Conservation (phyloP, 2,888 invertebrate genomes). For the Epistrophe grossulariae region DNA sequence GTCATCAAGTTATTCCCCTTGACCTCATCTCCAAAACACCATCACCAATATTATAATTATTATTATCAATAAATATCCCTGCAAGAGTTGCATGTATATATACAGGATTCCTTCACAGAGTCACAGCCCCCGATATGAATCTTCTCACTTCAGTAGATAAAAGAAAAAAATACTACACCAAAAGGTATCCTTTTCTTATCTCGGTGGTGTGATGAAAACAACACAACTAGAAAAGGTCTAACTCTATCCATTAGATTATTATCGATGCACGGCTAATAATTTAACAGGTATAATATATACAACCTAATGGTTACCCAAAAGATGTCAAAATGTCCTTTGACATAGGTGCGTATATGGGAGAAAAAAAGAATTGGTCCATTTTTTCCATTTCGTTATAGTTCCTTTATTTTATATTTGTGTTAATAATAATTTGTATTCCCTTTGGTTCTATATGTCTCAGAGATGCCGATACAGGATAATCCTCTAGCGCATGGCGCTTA, state of each 20-base stretch:
- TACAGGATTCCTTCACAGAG: not conserved
- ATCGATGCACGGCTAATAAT: slow-evolving; percentile 64
- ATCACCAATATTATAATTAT: slow-evolving; percentile 52
- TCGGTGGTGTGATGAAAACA: slow-evolving; percentile 66
- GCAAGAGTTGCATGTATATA: not conserved
- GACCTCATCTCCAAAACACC: slow-evolving; percentile 47
- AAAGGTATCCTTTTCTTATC: slow-evolving; percentile 54
- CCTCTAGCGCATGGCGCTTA: slow-evolving; percentile 75
- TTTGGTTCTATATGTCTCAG: slow-evolving; percentile 8
- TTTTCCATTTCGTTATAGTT: slow-evolving; percentile 49
- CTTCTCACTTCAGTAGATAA: slow-evolving; percentile 67
- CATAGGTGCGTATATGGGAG: slow-evolving; percentile 28
- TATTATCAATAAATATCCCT: slow-evolving; percentile 51
- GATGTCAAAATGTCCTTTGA: slow-evolving; percentile 74
- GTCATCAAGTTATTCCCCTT: slow-evolving; percentile 64
- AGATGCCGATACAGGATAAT: slow-evolving; percentile 66
- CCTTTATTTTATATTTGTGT: slow-evolving; percentile 51
- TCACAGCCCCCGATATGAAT: slow-evolving; percentile 63
- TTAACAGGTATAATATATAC: slow-evolving; percentile 71
- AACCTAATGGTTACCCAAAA: slow-evolving; percentile 42
- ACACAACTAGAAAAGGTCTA: slow-evolving; percentile 49
- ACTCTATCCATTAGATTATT: slow-evolving; percentile 42
- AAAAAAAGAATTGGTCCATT: slow-evolving; percentile 64
- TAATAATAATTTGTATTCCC: slow-evolving; percentile 48
- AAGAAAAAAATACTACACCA: slow-evolving; percentile 7